Percentiles rank a stretch among this genome's conserved stretches.
These are phyloP conservation scores for Botrylloides violaceus DNA, from an alignment of 23 tunicate genomes.

Conservation along the genomic window DNA sequence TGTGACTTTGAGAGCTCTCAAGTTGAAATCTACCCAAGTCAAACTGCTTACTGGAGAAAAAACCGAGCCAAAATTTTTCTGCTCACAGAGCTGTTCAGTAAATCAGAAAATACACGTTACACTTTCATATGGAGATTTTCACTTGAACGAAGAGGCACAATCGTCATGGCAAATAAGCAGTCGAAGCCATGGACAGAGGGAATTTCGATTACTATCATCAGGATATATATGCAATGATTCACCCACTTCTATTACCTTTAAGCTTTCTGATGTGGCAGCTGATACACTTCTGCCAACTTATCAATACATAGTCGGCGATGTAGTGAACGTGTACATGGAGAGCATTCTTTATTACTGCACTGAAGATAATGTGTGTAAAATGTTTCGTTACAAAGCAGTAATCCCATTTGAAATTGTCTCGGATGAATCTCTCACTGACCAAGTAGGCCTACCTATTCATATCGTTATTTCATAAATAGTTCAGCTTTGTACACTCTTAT, in stretches of 20 bases:
- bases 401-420: background rate
- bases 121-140: conserved; percentile 1
- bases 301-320: background rate
- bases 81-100: background rate
- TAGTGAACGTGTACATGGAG: conserved; percentile 13
- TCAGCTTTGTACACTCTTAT: no score
- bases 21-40: background rate
- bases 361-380: conserved; percentile 27
- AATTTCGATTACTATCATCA: background rate
- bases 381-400: conserved; percentile 21
- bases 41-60: background rate
- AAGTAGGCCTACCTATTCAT: no score
- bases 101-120: background rate
- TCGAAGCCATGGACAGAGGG: background rate
- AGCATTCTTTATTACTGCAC: conserved; percentile 38
- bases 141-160: conserved; percentile 42
- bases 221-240: background rate
- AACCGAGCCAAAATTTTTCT: background rate
- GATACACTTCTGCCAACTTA: no score
- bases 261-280: background rate
- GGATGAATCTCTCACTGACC: no score
- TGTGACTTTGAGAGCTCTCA: no score
- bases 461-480: no score
- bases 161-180: conserved; percentile 46
- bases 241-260: background rate